These are phyloP conservation scores for Aethina tumida DNA, from an alignment of 1,140 invertebrate genomes.

Conservation along the genomic window DNA sequence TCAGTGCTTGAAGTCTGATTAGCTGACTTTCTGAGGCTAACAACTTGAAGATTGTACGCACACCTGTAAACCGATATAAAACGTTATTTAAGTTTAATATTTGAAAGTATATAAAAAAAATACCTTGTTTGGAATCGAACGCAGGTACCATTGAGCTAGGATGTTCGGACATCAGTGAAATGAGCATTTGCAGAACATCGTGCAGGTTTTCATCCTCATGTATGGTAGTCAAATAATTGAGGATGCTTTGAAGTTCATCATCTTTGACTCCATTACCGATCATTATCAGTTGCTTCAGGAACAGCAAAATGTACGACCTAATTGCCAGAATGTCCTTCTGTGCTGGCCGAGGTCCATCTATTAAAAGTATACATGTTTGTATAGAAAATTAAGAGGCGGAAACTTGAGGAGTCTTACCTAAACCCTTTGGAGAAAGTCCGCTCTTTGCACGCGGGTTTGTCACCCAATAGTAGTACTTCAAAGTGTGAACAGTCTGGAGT, in stretches of 20 bases:
- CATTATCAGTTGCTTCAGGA: conserved; percentile 93
- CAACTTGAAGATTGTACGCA: conserved; percentile 94
- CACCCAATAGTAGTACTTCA: conserved; percentile 99
- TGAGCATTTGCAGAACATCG: conserved; percentile 94
- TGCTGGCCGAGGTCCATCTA: conserved; percentile 86
- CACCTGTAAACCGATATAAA: too few relatives aligned
- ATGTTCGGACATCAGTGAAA: conserved; percentile 95
- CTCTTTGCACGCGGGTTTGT: conserved; percentile 90
- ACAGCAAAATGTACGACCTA: conserved; percentile 88
- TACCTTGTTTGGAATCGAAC: conserved; percentile 94
- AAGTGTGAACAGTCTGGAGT: conserved; percentile 93
- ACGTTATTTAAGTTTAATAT: too few relatives aligned
- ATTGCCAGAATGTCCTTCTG: conserved; percentile 91
- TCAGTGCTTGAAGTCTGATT: conserved; percentile 90
- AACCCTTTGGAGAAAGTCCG: conserved; percentile 87
- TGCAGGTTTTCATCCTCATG: conserved; percentile 98
- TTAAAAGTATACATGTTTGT: conserved; percentile 24
- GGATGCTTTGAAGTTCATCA: conserved; percentile 94
- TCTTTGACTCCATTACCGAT: conserved; percentile 95
- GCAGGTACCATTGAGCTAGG: conserved; percentile 97
- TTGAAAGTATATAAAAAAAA: too few relatives aligned
- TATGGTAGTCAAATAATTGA: conserved; percentile 96
- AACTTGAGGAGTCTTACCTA: conserved; percentile 54
- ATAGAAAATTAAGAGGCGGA: conserved; percentile 4
- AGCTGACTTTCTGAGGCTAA: conserved; percentile 90